Conservation (phyloP, 2,888 invertebrate genomes). For the Rhagium mordax region DNA sequence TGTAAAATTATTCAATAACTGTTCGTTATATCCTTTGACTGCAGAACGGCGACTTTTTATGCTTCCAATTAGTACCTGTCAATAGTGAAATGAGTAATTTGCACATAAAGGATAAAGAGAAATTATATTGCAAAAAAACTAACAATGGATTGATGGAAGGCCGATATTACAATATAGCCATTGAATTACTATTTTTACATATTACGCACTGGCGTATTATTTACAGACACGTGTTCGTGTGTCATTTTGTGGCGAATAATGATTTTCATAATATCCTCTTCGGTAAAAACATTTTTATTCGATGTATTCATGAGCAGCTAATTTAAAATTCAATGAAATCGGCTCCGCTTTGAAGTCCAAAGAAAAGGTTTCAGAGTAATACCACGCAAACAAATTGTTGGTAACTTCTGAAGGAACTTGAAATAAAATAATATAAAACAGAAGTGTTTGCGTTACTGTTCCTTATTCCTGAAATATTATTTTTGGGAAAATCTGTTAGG, state of each 20-base stretch:
- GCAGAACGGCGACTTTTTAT: not conserved
- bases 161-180: not conserved
- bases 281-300: too few species aligned
- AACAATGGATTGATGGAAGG: not conserved
- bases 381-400: too few species aligned
- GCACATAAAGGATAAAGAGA: conserved; percentile 10
- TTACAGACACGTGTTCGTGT: not conserved
- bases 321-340: too few species aligned
- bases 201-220: not conserved
- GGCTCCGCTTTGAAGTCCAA: too few species aligned
- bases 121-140: not conserved
- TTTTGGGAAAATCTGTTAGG: too few species aligned
- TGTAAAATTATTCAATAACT: conserved; percentile 23
- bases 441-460: too few species aligned
- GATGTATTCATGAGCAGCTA: too few species aligned
- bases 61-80: conserved; percentile 1
- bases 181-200: not conserved
- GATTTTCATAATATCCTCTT: not conserved
- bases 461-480: too few species aligned
- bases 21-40: conserved; percentile 6
- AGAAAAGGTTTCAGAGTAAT: too few species aligned
- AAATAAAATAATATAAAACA: too few species aligned
- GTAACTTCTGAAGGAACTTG: too few species aligned
- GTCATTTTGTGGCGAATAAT: not conserved
- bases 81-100: conserved; percentile 9